These are phyloP conservation scores for Catocala sponsa DNA, from an alignment of 2,888 invertebrate genomes.

Conservation along the genomic window DNA sequence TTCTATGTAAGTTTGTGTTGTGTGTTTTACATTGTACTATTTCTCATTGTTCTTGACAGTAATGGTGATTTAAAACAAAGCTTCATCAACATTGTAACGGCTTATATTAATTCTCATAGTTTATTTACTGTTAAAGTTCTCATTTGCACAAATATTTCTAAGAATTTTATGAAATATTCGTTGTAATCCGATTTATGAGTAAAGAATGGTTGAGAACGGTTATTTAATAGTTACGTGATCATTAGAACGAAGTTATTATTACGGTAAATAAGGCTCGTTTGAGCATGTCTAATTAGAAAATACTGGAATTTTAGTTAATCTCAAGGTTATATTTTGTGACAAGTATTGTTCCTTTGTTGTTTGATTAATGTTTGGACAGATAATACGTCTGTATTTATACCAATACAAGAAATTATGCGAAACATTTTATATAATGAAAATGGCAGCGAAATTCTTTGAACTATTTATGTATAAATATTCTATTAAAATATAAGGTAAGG, in stretches of 20 bases:
- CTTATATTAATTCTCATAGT: slow-evolving; percentile 2
- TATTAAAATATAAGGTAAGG: too few relatives aligned
- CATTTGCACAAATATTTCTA: not conserved
- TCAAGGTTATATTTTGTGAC: slow-evolving; percentile 7
- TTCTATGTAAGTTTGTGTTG: slow-evolving; percentile 3
- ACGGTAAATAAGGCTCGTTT: not conserved
- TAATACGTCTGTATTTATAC: not conserved
- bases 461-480: too few relatives aligned
- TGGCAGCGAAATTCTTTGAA: too few relatives aligned
- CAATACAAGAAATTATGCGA: too few relatives aligned
- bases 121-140: not conserved
- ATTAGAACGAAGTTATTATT: not conserved
- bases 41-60: not conserved
- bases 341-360: slow-evolving; percentile 7
- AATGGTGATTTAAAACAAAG: not conserved
- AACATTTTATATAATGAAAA: too few relatives aligned
- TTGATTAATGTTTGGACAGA: slow-evolving; percentile 2
- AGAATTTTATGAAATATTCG: slow-evolving; percentile 3
- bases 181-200: not conserved
- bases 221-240: not conserved
- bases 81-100: not conserved
- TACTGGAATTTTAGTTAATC: slow-evolving; percentile 5
- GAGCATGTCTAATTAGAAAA: not conserved
- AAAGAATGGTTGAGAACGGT: slow-evolving; percentile 4
- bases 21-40: slow-evolving; percentile 9